phyloP scores from a whole-genome alignment of 2,888 invertebrate species.

The Ypsolopha scabrella region DNA sequence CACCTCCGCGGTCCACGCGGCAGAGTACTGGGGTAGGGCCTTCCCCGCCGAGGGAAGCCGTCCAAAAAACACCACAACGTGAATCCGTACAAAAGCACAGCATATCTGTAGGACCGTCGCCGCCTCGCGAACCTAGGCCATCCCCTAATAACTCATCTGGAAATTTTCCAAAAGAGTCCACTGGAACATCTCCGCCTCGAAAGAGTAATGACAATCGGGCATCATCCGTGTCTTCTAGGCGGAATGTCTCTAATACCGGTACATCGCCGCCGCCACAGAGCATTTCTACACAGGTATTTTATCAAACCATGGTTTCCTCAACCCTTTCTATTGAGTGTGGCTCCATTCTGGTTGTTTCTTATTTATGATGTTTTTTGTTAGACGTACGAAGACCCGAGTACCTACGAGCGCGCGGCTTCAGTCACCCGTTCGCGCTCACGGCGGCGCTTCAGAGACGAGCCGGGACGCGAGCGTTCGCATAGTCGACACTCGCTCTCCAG shows the following conservation, averaged over 20 bases:
- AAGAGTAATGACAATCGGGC: constrained; percentile 19
- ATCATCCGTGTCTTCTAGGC: constrained; percentile 19
- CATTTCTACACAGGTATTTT: constrained; percentile 83
- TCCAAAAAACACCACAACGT: constrained; percentile 5
- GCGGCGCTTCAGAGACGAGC: constrained; percentile 44
- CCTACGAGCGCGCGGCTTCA: constrained; percentile 42
- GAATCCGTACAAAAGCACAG: constrained; percentile 29
- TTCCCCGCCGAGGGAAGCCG: constrained; percentile 19
- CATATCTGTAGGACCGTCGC: constrained; percentile 48
- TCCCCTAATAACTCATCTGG: constrained; percentile 8
- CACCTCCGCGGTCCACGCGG: constrained; percentile 42
- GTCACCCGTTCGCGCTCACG: constrained; percentile 40
- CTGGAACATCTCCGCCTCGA: constrained; percentile 63
- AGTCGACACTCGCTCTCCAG: constrained; percentile 76
- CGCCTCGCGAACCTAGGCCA: constrained; percentile 28
- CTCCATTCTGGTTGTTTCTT: neutral
- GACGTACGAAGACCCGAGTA: constrained; percentile 60
- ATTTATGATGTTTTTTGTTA: constrained; percentile 14
- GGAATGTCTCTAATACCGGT: constrained; percentile 73
- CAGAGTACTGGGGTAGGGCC: constrained; percentile 14
- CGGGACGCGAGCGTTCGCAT: constrained; percentile 69
- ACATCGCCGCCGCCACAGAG: constrained; percentile 90
- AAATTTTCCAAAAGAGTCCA: constrained; percentile 46
- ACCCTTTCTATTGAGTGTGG: neutral
- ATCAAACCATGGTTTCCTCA: neutral